Base-by-base conservation (phyloP, 2,888 invertebrate genomes). In the Horisme vitalbata region DNA sequence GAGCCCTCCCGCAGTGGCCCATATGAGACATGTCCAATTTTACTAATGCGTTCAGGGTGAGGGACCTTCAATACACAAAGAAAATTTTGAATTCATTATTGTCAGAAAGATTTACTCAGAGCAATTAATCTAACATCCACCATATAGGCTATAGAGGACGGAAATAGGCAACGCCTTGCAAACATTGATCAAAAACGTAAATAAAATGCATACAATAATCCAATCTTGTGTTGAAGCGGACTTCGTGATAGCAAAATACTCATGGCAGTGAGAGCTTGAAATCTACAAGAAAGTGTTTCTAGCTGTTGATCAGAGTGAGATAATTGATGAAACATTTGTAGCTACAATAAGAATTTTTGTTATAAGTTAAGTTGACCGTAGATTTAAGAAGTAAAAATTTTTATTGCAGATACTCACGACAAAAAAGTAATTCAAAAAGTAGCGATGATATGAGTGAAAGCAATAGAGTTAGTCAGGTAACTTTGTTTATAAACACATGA, bases 1-100 rank as follows among this genome's bases (percentile, higher is more conserved):
- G 92, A 91, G 88, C 90, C 92, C 86, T 93, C 93, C 90, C 91
- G 92, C 91, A 91, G 91, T 80, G 87, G 87, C 90, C 92, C 91
- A 91, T 92, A 92, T 90, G 91, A 90, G 89, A 92, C 91, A 91
- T 92, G 92, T 90, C 90, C 88, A 79, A 87, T 89, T 90, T 90
- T 90, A 90, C 85, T 89, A 73, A 90, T 84, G 87, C 90, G 88
- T 88, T 90, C 91, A 83, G 91, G 91, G 86, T 91, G 91, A 84
- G 91, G 91, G 84, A 92, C 92, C 92, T 92, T 92, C 83, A 91
- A 92, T 91, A 91, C 91, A 91, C 84, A 91, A 90, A 83, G 84
- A 91, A 75, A 84, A 83, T 83, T 77, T 79, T 71, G 81, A 83
- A 73, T 85, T 79, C 75, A 77, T 75, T 70, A 78, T 68, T 65